Evolutionary conservation across 2,888 invertebrate genomes (phyloP).

Genomic region (Nomada fabriciana): DNA sequence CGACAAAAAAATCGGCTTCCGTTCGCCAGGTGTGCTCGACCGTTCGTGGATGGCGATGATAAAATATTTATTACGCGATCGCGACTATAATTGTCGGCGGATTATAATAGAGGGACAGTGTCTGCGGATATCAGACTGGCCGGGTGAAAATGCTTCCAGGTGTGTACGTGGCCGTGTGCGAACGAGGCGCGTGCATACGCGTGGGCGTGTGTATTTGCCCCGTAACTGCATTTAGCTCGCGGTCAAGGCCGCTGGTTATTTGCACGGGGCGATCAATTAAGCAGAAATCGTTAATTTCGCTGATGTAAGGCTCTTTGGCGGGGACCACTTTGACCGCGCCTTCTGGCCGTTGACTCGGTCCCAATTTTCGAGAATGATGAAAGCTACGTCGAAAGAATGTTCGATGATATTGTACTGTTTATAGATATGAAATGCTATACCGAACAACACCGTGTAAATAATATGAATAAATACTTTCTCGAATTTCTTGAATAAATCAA

Average conservation of each 20-base stretch:
- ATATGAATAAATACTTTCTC: too few relatives aligned
- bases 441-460: too few relatives aligned
- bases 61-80: slow-evolving; percentile 30
- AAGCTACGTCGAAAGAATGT: neutral
- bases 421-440: too few relatives aligned
- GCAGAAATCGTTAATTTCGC: slow-evolving; percentile 43
- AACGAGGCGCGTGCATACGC: neutral
- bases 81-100: too few relatives aligned
- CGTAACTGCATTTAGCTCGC: slow-evolving; percentile 41
- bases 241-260: slow-evolving; percentile 51
- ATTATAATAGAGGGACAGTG: too few relatives aligned
- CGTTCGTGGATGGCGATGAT: neutral
- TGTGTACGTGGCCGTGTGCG: neutral
- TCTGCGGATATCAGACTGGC: too few relatives aligned
- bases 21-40: slow-evolving; percentile 5
- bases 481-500: neutral
- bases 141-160: neutral
- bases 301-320: neutral
- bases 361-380: neutral
- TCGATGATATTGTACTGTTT: neutral
- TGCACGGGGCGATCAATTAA: slow-evolving; percentile 53
- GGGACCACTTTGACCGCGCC: neutral
- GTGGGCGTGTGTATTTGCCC: neutral
- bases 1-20: slow-evolving; percentile 45
- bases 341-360: too few relatives aligned